Conservation (phyloP, 2,797 vertebrate genomes). For the Sylvilagus floridanus region DNA sequence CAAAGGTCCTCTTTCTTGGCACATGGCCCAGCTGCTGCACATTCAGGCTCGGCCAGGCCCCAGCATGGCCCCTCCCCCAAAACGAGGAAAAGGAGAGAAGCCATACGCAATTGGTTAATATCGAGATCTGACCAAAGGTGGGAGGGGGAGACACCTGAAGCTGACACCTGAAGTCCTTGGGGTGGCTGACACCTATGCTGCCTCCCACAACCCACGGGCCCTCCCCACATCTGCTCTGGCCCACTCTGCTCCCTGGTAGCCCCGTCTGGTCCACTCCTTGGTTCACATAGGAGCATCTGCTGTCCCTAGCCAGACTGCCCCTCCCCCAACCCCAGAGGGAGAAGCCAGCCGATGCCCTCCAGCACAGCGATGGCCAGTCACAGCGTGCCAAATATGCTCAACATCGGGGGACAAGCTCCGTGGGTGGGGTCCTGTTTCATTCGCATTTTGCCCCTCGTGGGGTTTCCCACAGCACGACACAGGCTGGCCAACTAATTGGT, state of each 20-base stretch:
- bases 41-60: not conserved
- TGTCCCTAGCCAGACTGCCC: not conserved
- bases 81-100: not conserved
- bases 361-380: not conserved
- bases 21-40: not conserved
- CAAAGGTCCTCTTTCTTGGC: not conserved
- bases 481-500: not conserved
- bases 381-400: not conserved
- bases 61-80: not conserved
- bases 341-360: not conserved
- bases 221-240: not conserved
- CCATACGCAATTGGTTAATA: not conserved
- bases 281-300: not conserved
- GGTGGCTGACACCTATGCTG: no score
- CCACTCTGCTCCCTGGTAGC: not conserved
- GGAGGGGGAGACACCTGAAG: not conserved
- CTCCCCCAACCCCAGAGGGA: not conserved
- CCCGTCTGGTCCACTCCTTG: not conserved
- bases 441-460: not conserved
- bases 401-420: not conserved
- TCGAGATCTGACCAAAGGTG: not conserved
- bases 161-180: no score
- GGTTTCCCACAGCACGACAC: rapidly evolving
- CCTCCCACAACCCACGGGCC: not conserved
- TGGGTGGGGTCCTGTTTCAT: not conserved